Evolutionary conservation across 2,113 vertebrate species (phyloP).

Genomic region (Sylvicapra grimmia): DNA sequence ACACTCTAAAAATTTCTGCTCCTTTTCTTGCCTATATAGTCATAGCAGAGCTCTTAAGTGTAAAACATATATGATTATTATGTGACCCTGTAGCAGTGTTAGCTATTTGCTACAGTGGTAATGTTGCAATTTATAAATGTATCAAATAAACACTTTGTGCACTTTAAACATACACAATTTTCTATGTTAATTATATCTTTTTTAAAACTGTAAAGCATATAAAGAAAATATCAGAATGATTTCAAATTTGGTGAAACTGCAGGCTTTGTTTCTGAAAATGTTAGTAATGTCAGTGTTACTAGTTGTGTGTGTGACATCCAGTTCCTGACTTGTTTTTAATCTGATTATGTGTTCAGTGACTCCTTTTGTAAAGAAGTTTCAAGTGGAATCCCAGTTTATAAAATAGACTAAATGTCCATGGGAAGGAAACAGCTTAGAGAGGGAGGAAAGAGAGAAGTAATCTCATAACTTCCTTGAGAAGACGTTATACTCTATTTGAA

Average conservation of each 20-base stretch:
- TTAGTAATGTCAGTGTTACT: neutral
- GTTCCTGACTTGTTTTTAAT: neutral
- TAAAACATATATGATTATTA: neutral
- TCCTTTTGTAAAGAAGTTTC: neutral
- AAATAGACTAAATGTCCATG: neutral
- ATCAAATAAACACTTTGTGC: neutral
- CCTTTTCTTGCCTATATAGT: neutral
- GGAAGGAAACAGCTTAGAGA: neutral
- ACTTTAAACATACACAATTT: neutral
- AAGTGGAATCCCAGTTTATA: neutral
- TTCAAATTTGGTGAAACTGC: neutral
- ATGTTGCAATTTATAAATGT: neutral
- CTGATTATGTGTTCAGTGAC: neutral
- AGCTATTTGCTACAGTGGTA: neutral
- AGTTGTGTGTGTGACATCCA: neutral
- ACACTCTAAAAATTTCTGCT: conserved; percentile 17
- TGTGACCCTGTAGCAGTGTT: neutral
- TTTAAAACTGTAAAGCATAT: neutral
- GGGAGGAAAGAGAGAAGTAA: neutral
- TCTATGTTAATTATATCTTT: neutral
- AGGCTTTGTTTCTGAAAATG: conserved; percentile 33
- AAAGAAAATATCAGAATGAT: neutral
- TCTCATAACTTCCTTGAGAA: neutral
- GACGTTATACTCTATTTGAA: neutral
- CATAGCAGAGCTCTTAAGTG: conserved; percentile 40